Evolutionary conservation across 2,797 vertebrate species (phyloP), one percentile per base, ranked within the genome.

Genomic region (Alexandromys oeconomus): DNA sequence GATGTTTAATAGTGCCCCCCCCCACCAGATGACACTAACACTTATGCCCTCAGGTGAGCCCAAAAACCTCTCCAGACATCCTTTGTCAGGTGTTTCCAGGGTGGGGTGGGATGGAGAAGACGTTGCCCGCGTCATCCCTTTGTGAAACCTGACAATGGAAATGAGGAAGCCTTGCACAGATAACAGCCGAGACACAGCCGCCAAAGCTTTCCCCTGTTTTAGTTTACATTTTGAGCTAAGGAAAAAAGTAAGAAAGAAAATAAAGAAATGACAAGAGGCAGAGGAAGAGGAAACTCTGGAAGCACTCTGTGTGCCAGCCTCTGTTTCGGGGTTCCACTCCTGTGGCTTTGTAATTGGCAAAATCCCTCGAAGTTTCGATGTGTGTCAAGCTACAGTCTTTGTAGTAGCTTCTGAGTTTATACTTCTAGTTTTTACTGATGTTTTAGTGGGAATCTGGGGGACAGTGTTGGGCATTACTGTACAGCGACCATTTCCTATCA

Each of bases 381-480:
- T 2, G 0, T 78, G 37, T 78, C 40, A 84, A 29, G 77, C 15
- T 93, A 23, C 40, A 71, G 63, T 73, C 40, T 27, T 61, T 3
- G 4, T 51, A n/a, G 29, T 65, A 11, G 31, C 34, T 73, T 90
- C 74, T 79, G 93, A 74, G 69, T 29, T 95, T 94, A 77, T 63
- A 34, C 67, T 91, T 61, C 76, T 65, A 12, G 51, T 67, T 91
- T 96, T 96, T 13, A 65, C 88, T 85, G 63, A 29, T 71, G 48
- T 51, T 51, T 51, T 51, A 51, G 48, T 51, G 76, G 76, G 73
- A 63, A 48, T 89, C 79, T 79, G 91, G 88, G 54, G 86, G 69
- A 82, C 67, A 5, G 2, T 13, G 6, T 59, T 63, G 79, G 78
- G 48, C 61, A 4, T 40, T 54, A 25, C 77, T 29, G n/a, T 27